Evolutionary conservation across 2,888 invertebrate genomes (phyloP), one percentile per base, ranked within the genome.

Genomic region (Cantharis rustica): DNA sequence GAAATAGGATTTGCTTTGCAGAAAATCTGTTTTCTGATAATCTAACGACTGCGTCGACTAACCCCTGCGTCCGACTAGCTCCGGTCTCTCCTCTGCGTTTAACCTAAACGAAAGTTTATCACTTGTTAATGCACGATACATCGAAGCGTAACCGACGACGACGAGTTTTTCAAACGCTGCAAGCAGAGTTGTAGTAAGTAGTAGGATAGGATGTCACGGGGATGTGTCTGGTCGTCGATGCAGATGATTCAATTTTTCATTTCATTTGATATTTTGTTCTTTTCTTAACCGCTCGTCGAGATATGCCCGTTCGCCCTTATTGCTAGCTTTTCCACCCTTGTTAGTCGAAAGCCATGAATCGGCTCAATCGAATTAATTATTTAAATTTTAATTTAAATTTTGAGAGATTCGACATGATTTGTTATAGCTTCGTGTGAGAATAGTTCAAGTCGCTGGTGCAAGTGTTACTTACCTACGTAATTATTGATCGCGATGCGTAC

Each of bases 401-500:
- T 47, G 47, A 47, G 47, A 47, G 47, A 47, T 47, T 47, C 47
- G 47, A 47, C 47, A 47, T 47, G 47, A 47, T 47, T 47, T 47
- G 47, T 47, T 47, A 47, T 47, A n/a, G 47, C 47, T 47, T 47
- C 47, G 47, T 47, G 47, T 47, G 47, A 47, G 47, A 47, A 47
- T 47, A 47, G 47, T 47, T 47, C n/a, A 47, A 47, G 47, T 47
- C n/a, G 47, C n/a, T 7, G 1, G 47, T 47, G 47, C 47, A 47
- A 47, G 47, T 47, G 47, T 47, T 47, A 47, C 47, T 47, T 47
- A 47, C 47, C n/a, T 47, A 47, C 47, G 47, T 47, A 66, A 66
- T 17, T 66, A 66, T 66, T 66, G 64, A 66, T 66, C 64, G 64
- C 64, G 20, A 23, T 66, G 64, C 64, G 64, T 66, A 47, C 47